Evolutionary conservation across 2,797 vertebrate genomes (phyloP).

Genomic region (Epinephelus coioides): DNA sequence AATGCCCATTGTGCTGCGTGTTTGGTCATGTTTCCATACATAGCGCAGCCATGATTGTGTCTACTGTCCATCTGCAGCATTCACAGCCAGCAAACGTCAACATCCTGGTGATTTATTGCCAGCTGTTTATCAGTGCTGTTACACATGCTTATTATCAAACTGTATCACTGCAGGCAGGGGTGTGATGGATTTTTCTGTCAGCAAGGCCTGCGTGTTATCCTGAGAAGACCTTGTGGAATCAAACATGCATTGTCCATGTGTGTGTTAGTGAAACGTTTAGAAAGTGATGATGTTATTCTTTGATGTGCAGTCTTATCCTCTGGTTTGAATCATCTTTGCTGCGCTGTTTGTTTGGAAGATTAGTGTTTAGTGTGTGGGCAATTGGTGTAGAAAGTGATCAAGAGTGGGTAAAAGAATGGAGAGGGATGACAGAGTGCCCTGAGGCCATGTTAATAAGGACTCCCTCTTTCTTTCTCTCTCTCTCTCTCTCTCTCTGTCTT

Average conservation of each 20-base stretch:
- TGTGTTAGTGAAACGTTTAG: neutral
- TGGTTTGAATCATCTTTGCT: slow-evolving; percentile 31
- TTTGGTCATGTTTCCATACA: slow-evolving; percentile 34
- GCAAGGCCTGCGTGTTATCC: neutral
- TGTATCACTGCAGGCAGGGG: slow-evolving; percentile 9
- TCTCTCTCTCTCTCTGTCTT: slow-evolving; percentile 41
- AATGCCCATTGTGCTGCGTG: slow-evolving; percentile 24
- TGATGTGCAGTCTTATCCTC: slow-evolving; percentile 10
- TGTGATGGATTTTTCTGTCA: slow-evolving; percentile 15
- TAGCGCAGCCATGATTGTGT: neutral
- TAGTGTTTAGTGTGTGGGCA: slow-evolving; percentile 60
- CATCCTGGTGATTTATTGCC: slow-evolving; percentile 41
- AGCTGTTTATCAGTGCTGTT: slow-evolving; percentile 35
- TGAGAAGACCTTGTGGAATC: neutral
- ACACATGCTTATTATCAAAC: slow-evolving; percentile 35
- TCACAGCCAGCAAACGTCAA: neutral
- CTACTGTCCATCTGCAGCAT: slow-evolving; percentile 18
- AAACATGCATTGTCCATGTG: neutral
- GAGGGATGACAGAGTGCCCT: slow-evolving; percentile 62
- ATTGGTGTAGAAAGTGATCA: slow-evolving; percentile 51
- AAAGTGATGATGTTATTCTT: slow-evolving; percentile 15
- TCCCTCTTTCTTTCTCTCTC: slow-evolving; percentile 47
- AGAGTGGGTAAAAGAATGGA: slow-evolving; percentile 66
- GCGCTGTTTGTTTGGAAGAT: slow-evolving; percentile 42
- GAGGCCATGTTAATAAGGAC: slow-evolving; percentile 63